These are phyloP conservation scores for Isurus oxyrinchus DNA, from an alignment of 2,113 vertebrate species.

Conservation along the genomic window DNA sequence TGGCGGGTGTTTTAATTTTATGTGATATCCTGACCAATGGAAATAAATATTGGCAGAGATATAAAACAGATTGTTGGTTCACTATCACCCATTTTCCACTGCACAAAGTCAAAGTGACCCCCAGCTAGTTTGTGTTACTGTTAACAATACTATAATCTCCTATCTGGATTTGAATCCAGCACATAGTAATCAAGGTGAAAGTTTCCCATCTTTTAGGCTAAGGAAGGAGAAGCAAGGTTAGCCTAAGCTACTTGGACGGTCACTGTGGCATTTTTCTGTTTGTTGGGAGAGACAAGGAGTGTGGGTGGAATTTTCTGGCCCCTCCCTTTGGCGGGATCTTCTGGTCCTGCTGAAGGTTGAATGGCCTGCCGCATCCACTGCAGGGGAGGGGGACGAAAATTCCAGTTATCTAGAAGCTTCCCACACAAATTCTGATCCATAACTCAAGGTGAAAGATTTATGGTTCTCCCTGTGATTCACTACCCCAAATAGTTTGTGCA, in stretches of 20 bases:
- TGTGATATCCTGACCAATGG: background rate
- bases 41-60: background rate
- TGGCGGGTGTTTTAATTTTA: background rate
- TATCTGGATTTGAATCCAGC: background rate
- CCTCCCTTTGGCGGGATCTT: too few relatives aligned
- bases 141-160: background rate
- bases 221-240: background rate
- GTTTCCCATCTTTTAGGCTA: background rate
- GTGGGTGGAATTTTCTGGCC: too few relatives aligned
- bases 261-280: background rate
- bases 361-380: too few relatives aligned
- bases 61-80: background rate
- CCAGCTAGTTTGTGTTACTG: background rate
- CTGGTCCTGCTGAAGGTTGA: too few relatives aligned
- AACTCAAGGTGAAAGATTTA: background rate
- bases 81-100: background rate
- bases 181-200: background rate
- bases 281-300: background rate
- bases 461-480: background rate
- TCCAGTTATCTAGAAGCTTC: background rate
- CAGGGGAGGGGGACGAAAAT: too few relatives aligned
- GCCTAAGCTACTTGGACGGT: background rate
- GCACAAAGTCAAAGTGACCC: background rate
- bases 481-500: background rate
- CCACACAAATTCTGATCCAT: background rate